A percentile compares a stretch with the other conserved stretches of the same genome.
phyloP scores from a whole-genome alignment of 53 echinoderm and acorn worm genomes.

The Arbacia lixula region DNA sequence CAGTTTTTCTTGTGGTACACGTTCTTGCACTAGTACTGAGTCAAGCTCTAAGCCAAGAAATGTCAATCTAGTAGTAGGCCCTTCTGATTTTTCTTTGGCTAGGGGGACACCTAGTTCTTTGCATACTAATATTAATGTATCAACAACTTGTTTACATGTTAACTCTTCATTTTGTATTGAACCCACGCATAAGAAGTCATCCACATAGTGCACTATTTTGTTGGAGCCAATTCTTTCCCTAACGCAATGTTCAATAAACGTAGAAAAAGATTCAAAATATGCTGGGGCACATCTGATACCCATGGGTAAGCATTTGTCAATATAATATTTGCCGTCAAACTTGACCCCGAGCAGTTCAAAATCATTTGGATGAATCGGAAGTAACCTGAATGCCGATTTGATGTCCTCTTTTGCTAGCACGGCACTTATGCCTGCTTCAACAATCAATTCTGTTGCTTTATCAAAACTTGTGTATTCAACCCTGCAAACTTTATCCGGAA shows the following conservation, averaged over 20 bases:
- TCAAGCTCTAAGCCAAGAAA: slow-evolving; percentile 37
- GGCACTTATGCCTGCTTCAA: slow-evolving; percentile 21
- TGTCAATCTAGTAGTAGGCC: slow-evolving; percentile 3
- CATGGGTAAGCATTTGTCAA: slow-evolving; percentile 67
- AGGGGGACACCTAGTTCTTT: slow-evolving; percentile 25
- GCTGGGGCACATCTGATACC: slow-evolving; percentile 50
- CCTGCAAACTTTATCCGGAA: not conserved
- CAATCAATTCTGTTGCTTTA: slow-evolving; percentile 25
- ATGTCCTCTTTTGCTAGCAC: slow-evolving; percentile 56
- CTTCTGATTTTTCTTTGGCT: slow-evolving; percentile 46
- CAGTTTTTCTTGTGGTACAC: slow-evolving; percentile 43
- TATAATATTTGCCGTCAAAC: slow-evolving; percentile 32
- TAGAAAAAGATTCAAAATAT: slow-evolving; percentile 46
- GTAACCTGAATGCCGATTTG: slow-evolving; percentile 16
- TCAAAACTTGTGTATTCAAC: slow-evolving; percentile 41
- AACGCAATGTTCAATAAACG: slow-evolving; percentile 53
- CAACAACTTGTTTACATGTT: not conserved
- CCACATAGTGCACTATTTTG: slow-evolving; percentile 47
- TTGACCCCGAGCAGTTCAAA: slow-evolving; percentile 52
- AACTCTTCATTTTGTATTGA: not conserved
- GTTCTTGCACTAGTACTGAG: slow-evolving; percentile 1
- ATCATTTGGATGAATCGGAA: slow-evolving; percentile 41
- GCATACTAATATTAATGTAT: slow-evolving; percentile 24
- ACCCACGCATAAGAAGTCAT: slow-evolving; percentile 45
- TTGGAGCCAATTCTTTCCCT: not conserved